phyloP scores from a whole-genome alignment of 2,888 invertebrate species.

The Platerodrilus igneus region DNA sequence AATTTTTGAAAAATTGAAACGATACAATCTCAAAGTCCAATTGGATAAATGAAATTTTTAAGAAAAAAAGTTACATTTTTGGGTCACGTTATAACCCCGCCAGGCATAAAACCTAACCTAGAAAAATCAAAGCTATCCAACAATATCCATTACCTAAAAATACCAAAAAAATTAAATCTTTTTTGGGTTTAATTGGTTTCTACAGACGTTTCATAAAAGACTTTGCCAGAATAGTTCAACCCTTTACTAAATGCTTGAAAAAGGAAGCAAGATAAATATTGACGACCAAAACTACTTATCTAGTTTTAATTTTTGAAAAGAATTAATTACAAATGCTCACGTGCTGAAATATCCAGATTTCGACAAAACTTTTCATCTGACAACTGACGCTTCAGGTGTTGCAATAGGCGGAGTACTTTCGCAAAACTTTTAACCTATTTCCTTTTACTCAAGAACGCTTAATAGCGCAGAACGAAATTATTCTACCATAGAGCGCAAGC shows the following conservation, averaged over 20 bases:
- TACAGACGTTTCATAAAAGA: conserved; percentile 15
- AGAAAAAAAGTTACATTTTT: conserved; percentile 16
- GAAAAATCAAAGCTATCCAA: conserved; percentile 14
- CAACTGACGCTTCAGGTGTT: conserved; percentile 15
- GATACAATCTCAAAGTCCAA: conserved; percentile 16
- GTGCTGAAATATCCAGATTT: conserved; percentile 16
- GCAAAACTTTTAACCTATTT: conserved; percentile 20
- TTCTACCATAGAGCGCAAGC: too few relatives aligned
- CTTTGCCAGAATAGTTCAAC: conserved; percentile 13
- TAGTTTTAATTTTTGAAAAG: conserved; percentile 12
- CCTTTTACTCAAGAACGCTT: conserved; percentile 25
- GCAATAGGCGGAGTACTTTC: conserved; percentile 11
- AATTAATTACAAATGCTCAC: conserved; percentile 13
- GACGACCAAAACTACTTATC: neutral
- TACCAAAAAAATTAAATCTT: conserved; percentile 15
- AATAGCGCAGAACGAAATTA: too few relatives aligned
- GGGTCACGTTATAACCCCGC: conserved; percentile 15
- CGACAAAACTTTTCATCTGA: conserved; percentile 11
- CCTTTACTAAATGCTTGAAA: conserved; percentile 8
- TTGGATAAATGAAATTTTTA: conserved; percentile 16
- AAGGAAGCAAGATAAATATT: conserved; percentile 2
- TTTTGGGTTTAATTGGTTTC: conserved; percentile 13
- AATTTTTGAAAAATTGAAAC: conserved; percentile 13
- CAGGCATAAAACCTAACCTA: conserved; percentile 18
- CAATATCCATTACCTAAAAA: conserved; percentile 16